phyloP scores from a whole-genome alignment of 2,113 vertebrate species.

The Gymnobelideus leadbeateri region DNA sequence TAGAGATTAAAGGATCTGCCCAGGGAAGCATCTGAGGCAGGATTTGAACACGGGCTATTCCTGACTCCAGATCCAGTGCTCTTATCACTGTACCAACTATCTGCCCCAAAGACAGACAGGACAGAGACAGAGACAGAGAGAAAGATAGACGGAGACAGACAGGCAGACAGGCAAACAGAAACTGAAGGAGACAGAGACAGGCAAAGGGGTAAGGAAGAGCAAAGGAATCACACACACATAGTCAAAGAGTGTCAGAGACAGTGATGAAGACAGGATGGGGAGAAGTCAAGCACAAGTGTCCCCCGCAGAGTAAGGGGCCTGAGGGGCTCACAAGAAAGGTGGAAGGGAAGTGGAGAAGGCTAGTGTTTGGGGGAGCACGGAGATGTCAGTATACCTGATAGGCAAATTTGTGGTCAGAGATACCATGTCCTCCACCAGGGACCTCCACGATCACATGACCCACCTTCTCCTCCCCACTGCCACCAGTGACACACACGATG shows the following conservation, averaged over 20 bases:
- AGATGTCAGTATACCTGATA: slow-evolving; percentile 89
- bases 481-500: slow-evolving; percentile 91
- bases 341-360: background rate
- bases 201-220: background rate
- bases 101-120: background rate
- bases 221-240: background rate
- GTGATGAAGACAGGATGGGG: background rate
- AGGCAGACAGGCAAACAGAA: background rate
- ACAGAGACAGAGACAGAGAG: background rate
- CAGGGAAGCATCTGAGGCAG: background rate
- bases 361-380: background rate
- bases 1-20: background rate
- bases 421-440: slow-evolving; percentile 88
- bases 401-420: slow-evolving; percentile 91
- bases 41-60: background rate
- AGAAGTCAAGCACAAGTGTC: background rate
- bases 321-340: background rate
- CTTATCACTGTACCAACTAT: background rate
- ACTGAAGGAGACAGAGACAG: background rate
- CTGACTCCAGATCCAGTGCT: background rate
- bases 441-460: slow-evolving; percentile 91
- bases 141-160: background rate
- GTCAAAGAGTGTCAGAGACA: background rate
- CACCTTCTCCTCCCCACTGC: slow-evolving; percentile 86
- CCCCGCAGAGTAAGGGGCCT: background rate